These are phyloP conservation scores for silkworm (Bombyx mori) DNA, from an alignment of 1,140 invertebrate genomes.

Conservation along the genomic window ASM3026992v2 NC_085116.1:14385001-14385500, in stretches of 20 bases:
- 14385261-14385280: constrained; percentile 7
- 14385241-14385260: constrained; percentile 46
- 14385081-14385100: constrained; percentile 66
- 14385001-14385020: not conserved
- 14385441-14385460: too few species aligned
- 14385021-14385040: not conserved
- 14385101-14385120: constrained; percentile 69
- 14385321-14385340: constrained; percentile 9
- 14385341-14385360: constrained; percentile 13
- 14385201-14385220: constrained; percentile 70
- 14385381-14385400: not conserved
- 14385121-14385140: constrained; percentile 33
- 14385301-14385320: constrained; percentile 4
- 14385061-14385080: constrained; percentile 20
- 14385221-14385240: constrained; percentile 66
- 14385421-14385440: too few species aligned
- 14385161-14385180: constrained; percentile 49
- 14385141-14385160: constrained; percentile 59
- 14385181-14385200: constrained; percentile 60
- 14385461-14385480: too few species aligned
- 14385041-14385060: not conserved
- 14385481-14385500: too few species aligned
- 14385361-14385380: constrained; percentile 14
- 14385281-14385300: constrained; percentile 6
- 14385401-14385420: too few species aligned